Conservation (phyloP, 2,113 vertebrate genomes). For the Pachypanchax playfairii region DNA sequence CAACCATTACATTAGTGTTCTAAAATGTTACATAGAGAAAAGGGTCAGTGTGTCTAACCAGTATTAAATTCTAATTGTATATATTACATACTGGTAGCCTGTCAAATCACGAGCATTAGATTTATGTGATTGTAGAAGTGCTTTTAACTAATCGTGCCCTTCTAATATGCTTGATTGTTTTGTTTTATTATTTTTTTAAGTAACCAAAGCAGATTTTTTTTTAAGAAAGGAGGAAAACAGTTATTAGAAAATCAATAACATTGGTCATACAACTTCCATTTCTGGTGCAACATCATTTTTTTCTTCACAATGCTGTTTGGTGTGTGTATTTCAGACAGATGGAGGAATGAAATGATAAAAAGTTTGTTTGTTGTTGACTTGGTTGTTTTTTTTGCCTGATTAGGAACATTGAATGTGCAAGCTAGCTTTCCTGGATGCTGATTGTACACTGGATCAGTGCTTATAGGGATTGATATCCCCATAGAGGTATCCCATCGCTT, state of each 20-base stretch:
- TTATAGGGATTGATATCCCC: conserved; percentile 80
- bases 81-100: conserved; percentile 68
- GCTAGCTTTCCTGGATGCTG: conserved; percentile 59
- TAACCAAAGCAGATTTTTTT: conserved; percentile 14
- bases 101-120: conserved; percentile 70
- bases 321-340: conserved; percentile 7
- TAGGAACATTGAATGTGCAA: conserved; percentile 69
- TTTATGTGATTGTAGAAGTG: conserved; percentile 45
- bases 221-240: neutral
- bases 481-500: conserved; percentile 53
- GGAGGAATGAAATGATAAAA: conserved; percentile 14
- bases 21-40: conserved; percentile 49
- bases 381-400: conserved; percentile 47
- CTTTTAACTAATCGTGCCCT: conserved; percentile 42
- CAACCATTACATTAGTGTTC: conserved; percentile 76
- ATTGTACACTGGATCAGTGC: conserved; percentile 68
- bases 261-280: conserved; percentile 2
- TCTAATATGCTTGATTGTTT: conserved; percentile 42
- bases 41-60: conserved; percentile 65
- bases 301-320: neutral
- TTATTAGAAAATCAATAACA: conserved; percentile 9
- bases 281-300: neutral
- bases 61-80: conserved; percentile 73
- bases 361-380: no score
- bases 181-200: no score